Base-by-base conservation (phyloP, 2,888 invertebrate species). In the Mechanitis mazaeus region DNA sequence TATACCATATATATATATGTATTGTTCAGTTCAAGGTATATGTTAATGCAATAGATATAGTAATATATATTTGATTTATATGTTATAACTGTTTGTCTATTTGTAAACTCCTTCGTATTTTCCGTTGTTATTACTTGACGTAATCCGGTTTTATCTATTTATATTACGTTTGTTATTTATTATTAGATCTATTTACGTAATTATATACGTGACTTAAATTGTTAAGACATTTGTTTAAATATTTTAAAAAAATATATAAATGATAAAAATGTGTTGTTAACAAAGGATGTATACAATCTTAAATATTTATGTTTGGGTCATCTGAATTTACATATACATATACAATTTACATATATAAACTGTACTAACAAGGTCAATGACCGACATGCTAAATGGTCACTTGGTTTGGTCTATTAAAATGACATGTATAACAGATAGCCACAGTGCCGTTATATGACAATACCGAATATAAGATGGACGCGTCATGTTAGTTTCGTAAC, bases 361-460 rank as follows among this genome's bases (percentile, higher is more conserved):
- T 9, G 71, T 72, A 72, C 74, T 74, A 74, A 75, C 75, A 78
- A 81, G 82, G 83, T 77, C 81, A 75, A 77, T 79, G 84, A 85
- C 85, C 85, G 81, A 72, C 70, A 71, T 71, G 72, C 68, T 59
- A 74, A 76, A 76, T 75, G 75, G 74, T 77, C 76, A 76, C 72
- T 75, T 75, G 69, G 69, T 68, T 64, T 66, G 64, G 70, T 66
- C 71, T 61, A 46, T 64, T 61, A 59, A 56, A 59, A 50, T 56
- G 3, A 38, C 33, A 7, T 33, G 20, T 20, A 20, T 20, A 20
- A 20, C 58, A 62, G 33, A 33, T 38, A 45, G 45, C 11, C 59
- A 45, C 55, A n/a, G 4, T 47, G 45, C 56, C 53, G 60, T 33
- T 31, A 38, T 12, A 42, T 9, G 35, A 35, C 35, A 6, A 20